Evolutionary conservation across 2,888 invertebrate species (phyloP), one percentile per base, ranked within the genome.

Genomic region (Eupithecia inturbata): DNA sequence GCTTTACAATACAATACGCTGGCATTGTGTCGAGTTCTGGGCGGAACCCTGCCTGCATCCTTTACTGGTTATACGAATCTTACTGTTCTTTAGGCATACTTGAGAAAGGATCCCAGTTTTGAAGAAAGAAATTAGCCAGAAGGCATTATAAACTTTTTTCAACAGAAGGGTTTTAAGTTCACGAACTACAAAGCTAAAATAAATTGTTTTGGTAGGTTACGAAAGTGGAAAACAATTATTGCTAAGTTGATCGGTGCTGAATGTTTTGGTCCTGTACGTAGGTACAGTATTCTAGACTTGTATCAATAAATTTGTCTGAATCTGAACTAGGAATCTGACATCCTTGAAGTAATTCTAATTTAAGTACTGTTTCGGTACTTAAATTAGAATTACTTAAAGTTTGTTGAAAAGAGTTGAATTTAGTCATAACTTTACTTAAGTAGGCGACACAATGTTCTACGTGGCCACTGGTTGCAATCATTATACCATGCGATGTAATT

Each of bases 1-100:
- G 87, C 89, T 89, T 89, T 89, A 92, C 91, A 91, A 92, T 88
- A 93, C 92, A 93, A 92, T 92, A 88, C 88, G 87, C 85, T 83
- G 82, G 89, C 85, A 91, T 92, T 92, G 91, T 92, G 88, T 85
- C 81, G 86, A 86, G 87, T 88, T 89, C 88, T 86, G 86, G 87
- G 86, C 87, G 89, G 88, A 87, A 87, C 87, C 85, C 85, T 80
- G 85, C 85, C 85, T 80, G 85, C 83, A 85, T 82, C 82, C 85
- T 86, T 86, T 85, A 88, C 85, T 86, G 88, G 91, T 89, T 89
- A 83, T 84, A 87, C 83, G 73, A 6, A 31, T 62, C 31, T 60
- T 28, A 60, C 22, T 28, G 60, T 60, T 60, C 28, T 6, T 60
- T 60, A 28, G 26, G 62, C 31, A 22, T 31, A 57, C 57, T 57